Percentiles rank a stretch among this genome's conserved stretches.
These are phyloP conservation scores for Etheostoma nigrum DNA, from an alignment of 2,797 vertebrate genomes.

Conservation along the genomic window DNA sequence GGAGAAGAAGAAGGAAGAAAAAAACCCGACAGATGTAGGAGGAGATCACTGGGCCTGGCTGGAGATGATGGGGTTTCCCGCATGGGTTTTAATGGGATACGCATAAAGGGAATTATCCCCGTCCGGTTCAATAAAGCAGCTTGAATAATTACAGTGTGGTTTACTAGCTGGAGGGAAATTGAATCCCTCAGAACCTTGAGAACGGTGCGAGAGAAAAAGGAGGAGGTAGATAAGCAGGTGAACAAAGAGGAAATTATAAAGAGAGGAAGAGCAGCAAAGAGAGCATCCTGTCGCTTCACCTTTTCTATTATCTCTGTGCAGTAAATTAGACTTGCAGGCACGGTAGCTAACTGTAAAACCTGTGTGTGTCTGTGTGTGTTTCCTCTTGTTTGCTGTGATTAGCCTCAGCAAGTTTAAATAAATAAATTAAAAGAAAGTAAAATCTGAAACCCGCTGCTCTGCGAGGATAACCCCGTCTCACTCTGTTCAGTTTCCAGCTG, in stretches of 20 bases:
- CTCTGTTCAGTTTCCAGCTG: slow-evolving; percentile 42
- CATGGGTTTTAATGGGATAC: slow-evolving; percentile 37
- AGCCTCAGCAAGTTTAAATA: slow-evolving; percentile 31
- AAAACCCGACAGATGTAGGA: slow-evolving; percentile 42
- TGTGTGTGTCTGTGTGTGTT: neutral
- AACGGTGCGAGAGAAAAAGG: slow-evolving; percentile 21
- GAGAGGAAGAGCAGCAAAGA: slow-evolving; percentile 30
- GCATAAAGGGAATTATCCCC: slow-evolving; percentile 54
- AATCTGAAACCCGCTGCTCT: slow-evolving; percentile 4
- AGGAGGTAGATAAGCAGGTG: slow-evolving; percentile 65
- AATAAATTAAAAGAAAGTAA: slow-evolving; percentile 6
- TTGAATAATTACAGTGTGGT: slow-evolving; percentile 68
- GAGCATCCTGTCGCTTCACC: slow-evolving; percentile 35
- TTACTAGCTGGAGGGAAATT: slow-evolving; percentile 68
- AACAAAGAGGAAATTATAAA: slow-evolving; percentile 64
- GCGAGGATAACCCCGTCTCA: slow-evolving; percentile 42
- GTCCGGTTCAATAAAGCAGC: slow-evolving; percentile 62
- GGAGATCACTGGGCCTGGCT: slow-evolving; percentile 30
- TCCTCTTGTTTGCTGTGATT: slow-evolving; percentile 51
- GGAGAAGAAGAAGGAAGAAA: slow-evolving; percentile 6
- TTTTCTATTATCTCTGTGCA: slow-evolving; percentile 58
- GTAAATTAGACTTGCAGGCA: slow-evolving; percentile 58
- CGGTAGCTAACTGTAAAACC: slow-evolving; percentile 32
- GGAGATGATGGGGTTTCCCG: slow-evolving; percentile 40
- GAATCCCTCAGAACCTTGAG: slow-evolving; percentile 58